Evolutionary conservation across 2,888 invertebrate species (phyloP), one percentile per base, ranked within the genome.

Genomic region (Dendrolimus houi): DNA sequence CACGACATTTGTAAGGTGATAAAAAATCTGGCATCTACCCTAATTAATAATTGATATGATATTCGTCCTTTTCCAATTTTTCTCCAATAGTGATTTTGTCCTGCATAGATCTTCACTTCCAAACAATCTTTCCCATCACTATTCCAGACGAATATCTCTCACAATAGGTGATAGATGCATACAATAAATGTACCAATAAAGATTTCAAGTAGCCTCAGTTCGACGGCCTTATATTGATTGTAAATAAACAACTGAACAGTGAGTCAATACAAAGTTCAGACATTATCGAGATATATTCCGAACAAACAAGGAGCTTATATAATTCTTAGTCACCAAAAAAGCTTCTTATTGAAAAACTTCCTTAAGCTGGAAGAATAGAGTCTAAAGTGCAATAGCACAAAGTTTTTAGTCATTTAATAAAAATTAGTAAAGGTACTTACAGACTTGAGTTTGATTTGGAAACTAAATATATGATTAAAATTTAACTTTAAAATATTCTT

Each of bases 241-340:
- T 56, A 41, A 40, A 9, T 54, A 47, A 47, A 47, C 47, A 47
- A 47, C 29, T 29, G 47, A 10, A 58, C 56, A 55, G 53, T 59
- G 60, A 58, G 54, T 57, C 12, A 56, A 53, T 57, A 42, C 53
- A 59, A 56, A 54, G 47, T 47, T 53, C 52, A 57, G 52, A 56
- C 58, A 59, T 56, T 54, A 58, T 60, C 52, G 42, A 54, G 58
- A 55, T 52, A 58, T 41, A 54, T 61, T 59, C 52, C 1, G 47
- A 47, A 47, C 47, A 58, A 59, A 60, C 56, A 60, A 60, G 60
- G 56, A 58, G 56, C 62, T 71, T 69, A 71, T 60, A 65, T 71
- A 69, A 72, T 59, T 56, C 56, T 53, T 59, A 55, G 55, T 54
- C 55, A 63, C 41, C 41, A 47, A 47, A 47, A 29, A 47, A 47